Conservation (phyloP, 2,113 vertebrate species). For the Seriola rivoliana region DNA sequence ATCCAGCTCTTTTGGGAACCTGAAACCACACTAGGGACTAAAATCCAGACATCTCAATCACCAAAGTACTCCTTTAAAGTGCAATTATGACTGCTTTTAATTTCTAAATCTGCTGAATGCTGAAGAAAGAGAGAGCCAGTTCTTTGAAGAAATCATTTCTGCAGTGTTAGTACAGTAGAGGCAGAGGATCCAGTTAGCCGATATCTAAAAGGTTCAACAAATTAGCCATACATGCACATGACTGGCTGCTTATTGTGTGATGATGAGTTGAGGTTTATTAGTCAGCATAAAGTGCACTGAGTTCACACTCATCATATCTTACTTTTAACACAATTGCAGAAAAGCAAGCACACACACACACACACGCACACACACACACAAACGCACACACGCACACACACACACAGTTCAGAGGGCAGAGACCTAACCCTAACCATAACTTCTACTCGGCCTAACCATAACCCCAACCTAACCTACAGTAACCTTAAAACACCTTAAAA, state of each 20-base stretch:
- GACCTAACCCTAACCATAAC: too few species aligned
- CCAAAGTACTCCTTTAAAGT: too few species aligned
- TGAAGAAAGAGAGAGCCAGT: background rate
- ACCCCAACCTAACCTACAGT: too few species aligned
- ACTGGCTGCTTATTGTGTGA: too few species aligned
- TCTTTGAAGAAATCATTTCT: background rate
- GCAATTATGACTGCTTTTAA: too few species aligned
- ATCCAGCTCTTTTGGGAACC: too few species aligned
- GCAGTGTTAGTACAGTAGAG: background rate
- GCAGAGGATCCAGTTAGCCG: background rate
- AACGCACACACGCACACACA: background rate
- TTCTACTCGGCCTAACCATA: too few species aligned
- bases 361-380: conserved; percentile 15
- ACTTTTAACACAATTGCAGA: background rate
- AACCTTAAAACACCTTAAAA: too few species aligned
- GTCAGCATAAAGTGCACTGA: conserved; percentile 1
- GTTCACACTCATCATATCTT: background rate
- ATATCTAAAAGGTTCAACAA: background rate
- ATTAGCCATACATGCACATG: background rate
- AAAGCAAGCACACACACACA: background rate
- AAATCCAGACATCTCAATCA: background rate
- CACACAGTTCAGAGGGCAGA: conserved; percentile 9
- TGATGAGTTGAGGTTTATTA: background rate
- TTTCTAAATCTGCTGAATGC: background rate
- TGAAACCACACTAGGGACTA: too few species aligned